phyloP scores from a whole-genome alignment of 2,888 invertebrate genomes.

The Podabrus alpinus region DNA sequence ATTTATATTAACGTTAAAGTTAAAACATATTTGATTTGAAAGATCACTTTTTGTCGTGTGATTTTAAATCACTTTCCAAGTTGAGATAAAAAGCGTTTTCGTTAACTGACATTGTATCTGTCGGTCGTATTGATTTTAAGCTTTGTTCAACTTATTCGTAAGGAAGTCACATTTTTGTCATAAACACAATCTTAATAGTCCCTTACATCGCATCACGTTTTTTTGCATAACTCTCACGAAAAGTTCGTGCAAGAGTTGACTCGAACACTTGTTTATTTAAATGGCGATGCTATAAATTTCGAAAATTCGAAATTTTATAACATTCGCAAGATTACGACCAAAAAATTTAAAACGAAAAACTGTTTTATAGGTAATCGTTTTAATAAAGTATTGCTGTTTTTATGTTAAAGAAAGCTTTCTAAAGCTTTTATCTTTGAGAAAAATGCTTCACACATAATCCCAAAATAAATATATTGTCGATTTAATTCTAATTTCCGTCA shows the following conservation, averaged over 20 bases:
- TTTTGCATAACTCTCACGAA: background rate
- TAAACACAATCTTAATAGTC: slow-evolving; percentile 2
- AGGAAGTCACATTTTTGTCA: slow-evolving; percentile 1
- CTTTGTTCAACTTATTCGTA: slow-evolving; percentile 1
- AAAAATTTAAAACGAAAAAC: background rate
- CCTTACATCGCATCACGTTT: background rate
- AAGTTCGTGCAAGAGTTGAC: background rate
- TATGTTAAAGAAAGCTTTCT: background rate
- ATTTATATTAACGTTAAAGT: background rate
- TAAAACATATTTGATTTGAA: background rate
- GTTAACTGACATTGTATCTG: background rate
- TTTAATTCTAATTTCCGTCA: background rate
- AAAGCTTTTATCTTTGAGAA: slow-evolving; percentile 1
- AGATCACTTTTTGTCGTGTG: background rate
- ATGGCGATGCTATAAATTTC: background rate
- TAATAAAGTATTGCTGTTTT: background rate
- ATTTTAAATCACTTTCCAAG: background rate
- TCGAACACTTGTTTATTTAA: background rate
- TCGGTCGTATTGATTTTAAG: background rate
- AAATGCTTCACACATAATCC: background rate
- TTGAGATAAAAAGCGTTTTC: background rate
- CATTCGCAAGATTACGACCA: background rate
- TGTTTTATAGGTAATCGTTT: background rate
- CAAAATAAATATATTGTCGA: background rate
- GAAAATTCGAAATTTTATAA: background rate